Percentiles rank a stretch among this genome's conserved stretches.
Conservation (phyloP, 2,888 invertebrate genomes). For the Drosophila acutilabella region DNA sequence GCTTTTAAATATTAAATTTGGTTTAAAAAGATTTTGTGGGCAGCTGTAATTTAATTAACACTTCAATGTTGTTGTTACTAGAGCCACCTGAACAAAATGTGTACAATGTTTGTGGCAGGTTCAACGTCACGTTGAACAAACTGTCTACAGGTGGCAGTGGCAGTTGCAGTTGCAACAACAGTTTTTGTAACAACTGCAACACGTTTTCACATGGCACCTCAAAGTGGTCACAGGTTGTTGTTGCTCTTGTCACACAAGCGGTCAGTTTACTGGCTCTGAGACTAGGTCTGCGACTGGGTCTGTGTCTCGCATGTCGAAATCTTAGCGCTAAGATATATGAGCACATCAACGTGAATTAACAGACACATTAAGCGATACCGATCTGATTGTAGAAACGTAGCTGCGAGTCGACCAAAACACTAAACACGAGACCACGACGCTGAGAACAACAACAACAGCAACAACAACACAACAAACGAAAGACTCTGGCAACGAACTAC, state of each 20-base stretch:
- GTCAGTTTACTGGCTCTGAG: slow-evolving; percentile 30
- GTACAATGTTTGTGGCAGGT: slow-evolving; percentile 55
- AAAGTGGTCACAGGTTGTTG: slow-evolving; percentile 46
- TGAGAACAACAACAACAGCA: slow-evolving; percentile 8
- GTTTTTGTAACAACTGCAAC: slow-evolving; percentile 53
- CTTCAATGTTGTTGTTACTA: slow-evolving; percentile 23
- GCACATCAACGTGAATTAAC: slow-evolving; percentile 81
- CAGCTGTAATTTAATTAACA: slow-evolving; percentile 57
- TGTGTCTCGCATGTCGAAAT: slow-evolving; percentile 65
- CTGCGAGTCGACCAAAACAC: slow-evolving; percentile 37
- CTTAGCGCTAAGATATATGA: slow-evolving; percentile 77
- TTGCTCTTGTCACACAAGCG: slow-evolving; percentile 42
- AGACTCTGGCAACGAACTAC: slow-evolving; percentile 71
- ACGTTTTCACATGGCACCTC: slow-evolving; percentile 62
- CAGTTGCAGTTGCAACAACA: slow-evolving; percentile 30
- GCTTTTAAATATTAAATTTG: neutral
- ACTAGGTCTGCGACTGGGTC: slow-evolving; percentile 1
- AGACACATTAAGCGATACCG: slow-evolving; percentile 78
- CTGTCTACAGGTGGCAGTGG: slow-evolving; percentile 21
- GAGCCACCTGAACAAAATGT: slow-evolving; percentile 21
- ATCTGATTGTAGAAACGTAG: slow-evolving; percentile 50
- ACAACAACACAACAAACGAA: slow-evolving; percentile 55
- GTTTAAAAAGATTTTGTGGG: slow-evolving; percentile 16
- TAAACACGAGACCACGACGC: slow-evolving; percentile 63
- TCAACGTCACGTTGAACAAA: slow-evolving; percentile 65